Evolutionary conservation across 2,113 vertebrate species (phyloP).

Genomic region (Pongo abelii): DNA sequence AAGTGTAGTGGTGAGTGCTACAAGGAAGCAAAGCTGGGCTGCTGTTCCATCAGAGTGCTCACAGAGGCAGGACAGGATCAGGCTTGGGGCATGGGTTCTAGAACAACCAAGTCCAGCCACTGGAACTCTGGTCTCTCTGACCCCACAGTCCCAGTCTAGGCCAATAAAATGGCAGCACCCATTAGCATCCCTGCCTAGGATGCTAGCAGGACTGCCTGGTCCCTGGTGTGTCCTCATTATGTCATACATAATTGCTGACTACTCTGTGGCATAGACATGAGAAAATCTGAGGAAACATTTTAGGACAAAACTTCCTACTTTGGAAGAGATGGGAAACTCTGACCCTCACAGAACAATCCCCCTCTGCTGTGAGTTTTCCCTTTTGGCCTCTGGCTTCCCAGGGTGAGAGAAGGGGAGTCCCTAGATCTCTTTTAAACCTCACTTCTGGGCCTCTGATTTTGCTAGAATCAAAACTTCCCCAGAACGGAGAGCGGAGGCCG

Average conservation of each 20-base stretch:
- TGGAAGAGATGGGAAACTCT: neutral
- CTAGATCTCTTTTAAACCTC: neutral
- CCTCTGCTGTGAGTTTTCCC: neutral
- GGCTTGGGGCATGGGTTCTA: neutral
- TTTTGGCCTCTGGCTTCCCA: neutral
- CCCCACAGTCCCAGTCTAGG: neutral
- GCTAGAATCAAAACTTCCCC: neutral
- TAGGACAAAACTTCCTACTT: neutral
- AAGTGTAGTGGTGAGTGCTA: neutral
- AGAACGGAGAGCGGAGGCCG: neutral
- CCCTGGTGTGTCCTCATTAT: neutral
- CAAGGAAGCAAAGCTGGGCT: neutral
- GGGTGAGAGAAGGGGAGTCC: neutral
- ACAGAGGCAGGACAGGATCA: neutral
- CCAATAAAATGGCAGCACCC: neutral
- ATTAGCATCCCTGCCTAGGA: no score
- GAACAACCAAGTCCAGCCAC: neutral
- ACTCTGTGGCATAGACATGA: neutral
- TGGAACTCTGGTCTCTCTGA: neutral
- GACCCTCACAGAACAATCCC: neutral
- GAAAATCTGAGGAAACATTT: neutral
- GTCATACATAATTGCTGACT: neutral
- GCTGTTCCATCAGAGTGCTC: neutral
- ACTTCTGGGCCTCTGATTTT: neutral
- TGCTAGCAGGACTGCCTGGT: neutral